Percentiles rank a stretch among this genome's conserved stretches.
Evolutionary conservation across 2,797 vertebrate species (phyloP).

Genomic region (Macrochelys suwanniensis): DNA sequence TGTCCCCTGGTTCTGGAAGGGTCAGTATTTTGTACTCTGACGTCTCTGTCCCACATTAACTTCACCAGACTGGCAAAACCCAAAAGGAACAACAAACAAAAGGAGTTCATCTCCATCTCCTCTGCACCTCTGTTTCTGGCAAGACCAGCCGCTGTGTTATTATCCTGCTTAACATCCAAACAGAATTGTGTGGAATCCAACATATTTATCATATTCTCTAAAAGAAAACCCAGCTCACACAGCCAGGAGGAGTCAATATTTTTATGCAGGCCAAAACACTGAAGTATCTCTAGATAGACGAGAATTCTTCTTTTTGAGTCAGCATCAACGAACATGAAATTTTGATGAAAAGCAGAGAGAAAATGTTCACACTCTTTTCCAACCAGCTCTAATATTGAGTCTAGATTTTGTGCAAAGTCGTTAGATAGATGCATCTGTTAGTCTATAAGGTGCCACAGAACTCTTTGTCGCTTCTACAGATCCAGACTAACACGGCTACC

Average conservation of each 20-base stretch:
- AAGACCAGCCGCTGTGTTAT: slow-evolving; percentile 10
- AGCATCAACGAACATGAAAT: neutral
- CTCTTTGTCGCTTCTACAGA: too few relatives aligned
- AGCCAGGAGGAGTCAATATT: neutral
- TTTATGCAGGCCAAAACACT: neutral
- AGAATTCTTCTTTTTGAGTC: neutral
- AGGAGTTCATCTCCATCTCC: neutral
- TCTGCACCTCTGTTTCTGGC: slow-evolving; percentile 6
- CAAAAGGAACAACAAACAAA: neutral
- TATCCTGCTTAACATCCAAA: slow-evolving; percentile 39
- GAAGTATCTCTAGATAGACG: neutral
- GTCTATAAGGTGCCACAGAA: too few relatives aligned
- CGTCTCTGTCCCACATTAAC: neutral
- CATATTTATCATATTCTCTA: slow-evolving; percentile 20
- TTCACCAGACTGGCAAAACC: neutral
- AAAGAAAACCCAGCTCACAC: neutral
- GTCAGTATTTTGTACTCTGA: neutral
- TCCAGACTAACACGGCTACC: too few relatives aligned
- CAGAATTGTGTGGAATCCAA: neutral
- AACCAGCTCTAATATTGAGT: fast-evolving
- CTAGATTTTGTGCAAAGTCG: neutral
- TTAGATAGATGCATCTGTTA: neutral
- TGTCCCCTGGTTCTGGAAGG: neutral
- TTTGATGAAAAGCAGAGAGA: neutral
- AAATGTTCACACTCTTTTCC: neutral